phyloP scores from a whole-genome alignment of 1,140 invertebrate species.

The Archivesica marissinica region DNA sequence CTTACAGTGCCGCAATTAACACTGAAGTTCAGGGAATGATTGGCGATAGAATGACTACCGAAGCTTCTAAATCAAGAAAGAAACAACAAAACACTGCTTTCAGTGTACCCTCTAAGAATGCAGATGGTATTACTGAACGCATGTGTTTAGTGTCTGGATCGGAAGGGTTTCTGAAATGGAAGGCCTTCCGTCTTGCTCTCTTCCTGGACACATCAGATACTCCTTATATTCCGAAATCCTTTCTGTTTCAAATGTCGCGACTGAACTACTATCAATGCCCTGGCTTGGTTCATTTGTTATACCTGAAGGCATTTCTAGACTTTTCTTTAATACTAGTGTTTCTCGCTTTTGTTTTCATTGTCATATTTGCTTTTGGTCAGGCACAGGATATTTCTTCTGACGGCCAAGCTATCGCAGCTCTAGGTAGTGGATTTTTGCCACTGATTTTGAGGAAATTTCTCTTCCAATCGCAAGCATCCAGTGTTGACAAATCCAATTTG shows the following conservation, averaged over 20 bases:
- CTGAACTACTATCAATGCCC: slow-evolving; percentile 29
- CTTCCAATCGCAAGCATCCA: neutral
- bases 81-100: slow-evolving; percentile 45
- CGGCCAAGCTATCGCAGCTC: slow-evolving; percentile 23
- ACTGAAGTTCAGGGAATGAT: slow-evolving; percentile 5
- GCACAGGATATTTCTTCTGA: slow-evolving; percentile 22
- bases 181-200: neutral
- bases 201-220: slow-evolving; percentile 34
- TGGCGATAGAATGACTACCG: slow-evolving; percentile 12
- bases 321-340: slow-evolving; percentile 11
- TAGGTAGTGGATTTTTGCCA: slow-evolving; percentile 34
- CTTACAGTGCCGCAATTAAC: slow-evolving; percentile 21
- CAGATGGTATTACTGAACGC: neutral
- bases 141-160: neutral
- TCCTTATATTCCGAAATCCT: slow-evolving; percentile 32
- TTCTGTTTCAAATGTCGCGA: slow-evolving; percentile 23
- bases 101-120: neutral
- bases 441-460: slow-evolving; percentile 32
- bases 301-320: slow-evolving; percentile 18
- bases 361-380: slow-evolving; percentile 48
- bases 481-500: slow-evolving; percentile 15
- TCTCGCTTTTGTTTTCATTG: slow-evolving; percentile 36
- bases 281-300: slow-evolving; percentile 1
- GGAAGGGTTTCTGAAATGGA: slow-evolving; percentile 25
- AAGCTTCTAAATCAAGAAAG: neutral